phyloP scores from a whole-genome alignment of 2,797 vertebrate genomes.

The Tiaroga cobitis region DNA sequence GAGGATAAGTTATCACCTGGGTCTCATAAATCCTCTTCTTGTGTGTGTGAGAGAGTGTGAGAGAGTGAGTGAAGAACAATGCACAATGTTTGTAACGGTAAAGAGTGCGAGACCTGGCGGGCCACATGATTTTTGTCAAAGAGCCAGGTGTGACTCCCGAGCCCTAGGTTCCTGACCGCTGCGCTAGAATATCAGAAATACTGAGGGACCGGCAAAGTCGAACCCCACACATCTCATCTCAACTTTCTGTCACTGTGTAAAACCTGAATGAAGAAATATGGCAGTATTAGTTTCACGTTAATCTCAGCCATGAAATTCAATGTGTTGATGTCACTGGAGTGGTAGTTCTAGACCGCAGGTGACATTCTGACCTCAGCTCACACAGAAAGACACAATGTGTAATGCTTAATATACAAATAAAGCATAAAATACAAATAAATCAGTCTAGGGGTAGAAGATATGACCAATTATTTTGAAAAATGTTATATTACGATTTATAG shows the following conservation, averaged over 20 bases:
- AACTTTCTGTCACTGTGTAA: constrained; percentile 28
- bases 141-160: too few relatives aligned
- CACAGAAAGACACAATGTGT: background rate
- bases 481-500: too few relatives aligned
- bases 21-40: too few relatives aligned
- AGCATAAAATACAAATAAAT: background rate
- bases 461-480: too few relatives aligned
- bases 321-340: constrained; percentile 43
- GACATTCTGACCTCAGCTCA: constrained; percentile 14
- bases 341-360: constrained; percentile 24
- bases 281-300: constrained; percentile 44
- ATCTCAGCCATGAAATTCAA: constrained; percentile 24
- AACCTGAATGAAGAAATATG: constrained; percentile 31
- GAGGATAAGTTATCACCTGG: too few relatives aligned
- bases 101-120: too few relatives aligned
- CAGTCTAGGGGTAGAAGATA: background rate
- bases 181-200: constrained; percentile 6
- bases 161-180: too few relatives aligned
- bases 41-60: too few relatives aligned
- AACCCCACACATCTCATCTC: constrained; percentile 15
- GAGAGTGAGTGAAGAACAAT: too few relatives aligned
- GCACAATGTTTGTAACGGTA: too few relatives aligned
- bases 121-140: too few relatives aligned
- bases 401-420: background rate
- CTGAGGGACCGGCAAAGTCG: background rate